Evolutionary conservation across 2,888 invertebrate genomes (phyloP), one percentile per base, ranked within the genome.

Genomic region (Euzetes globulus): DNA sequence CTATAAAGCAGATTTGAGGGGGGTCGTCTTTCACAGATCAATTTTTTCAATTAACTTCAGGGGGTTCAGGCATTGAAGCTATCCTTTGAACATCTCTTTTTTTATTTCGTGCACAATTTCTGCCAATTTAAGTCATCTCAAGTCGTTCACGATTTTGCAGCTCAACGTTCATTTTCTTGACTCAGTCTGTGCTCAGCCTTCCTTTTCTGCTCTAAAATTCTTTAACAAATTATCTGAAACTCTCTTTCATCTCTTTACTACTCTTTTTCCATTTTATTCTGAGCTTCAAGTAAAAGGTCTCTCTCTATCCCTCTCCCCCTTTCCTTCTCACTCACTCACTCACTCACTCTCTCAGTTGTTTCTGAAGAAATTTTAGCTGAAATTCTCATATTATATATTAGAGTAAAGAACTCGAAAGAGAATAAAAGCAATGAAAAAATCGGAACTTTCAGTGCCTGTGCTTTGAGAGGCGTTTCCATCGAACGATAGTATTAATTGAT

Each of bases 251-350:
- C 4, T 33, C 7, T 33, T 7, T 33, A 33, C 5, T n/a, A 50
- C n/a, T 13, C 17, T n/a, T 13, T n/a, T n/a, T 50, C 50, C 4
- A 15, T n/a, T 50, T n/a, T 50, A n/a, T 50, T n/a, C n/a, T 33
- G 33, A 33, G 4, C 33, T 33, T 33, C 7, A 7, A 55, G 55
- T 55, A 55, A 55, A 6, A 9, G 6, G 5, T 63, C 63, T 63
- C 33, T 63, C 63, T 63, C 29, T 63, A 29, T 63, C 63, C 29
- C 63, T 63, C 63, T 63, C 63, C 29, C 63, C 29, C 63, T 63
- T 29, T 63, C 63, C 29, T 29, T 63, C 63, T 63, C 63, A 29
- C 63, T 63, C 63, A 5, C 63, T 63, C 63, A 5, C 63, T 63
- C 63, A 5, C 63, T 63, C 63, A 29, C 29, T 27, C 25, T 50